Evolutionary conservation across 1,140 invertebrate species (phyloP).

Genomic region (Acromyrmex echinatior): DNA sequence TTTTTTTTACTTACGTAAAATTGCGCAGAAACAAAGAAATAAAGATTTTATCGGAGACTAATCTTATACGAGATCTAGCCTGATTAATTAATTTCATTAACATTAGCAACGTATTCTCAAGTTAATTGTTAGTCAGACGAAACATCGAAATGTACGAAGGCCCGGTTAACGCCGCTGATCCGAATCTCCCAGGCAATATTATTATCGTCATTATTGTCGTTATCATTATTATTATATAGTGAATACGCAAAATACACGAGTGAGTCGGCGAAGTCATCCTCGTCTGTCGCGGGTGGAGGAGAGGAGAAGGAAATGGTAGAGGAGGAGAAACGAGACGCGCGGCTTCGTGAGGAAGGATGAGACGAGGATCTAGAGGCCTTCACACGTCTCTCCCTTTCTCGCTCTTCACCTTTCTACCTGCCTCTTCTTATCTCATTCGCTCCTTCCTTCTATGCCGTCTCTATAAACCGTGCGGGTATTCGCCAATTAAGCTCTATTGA

Average conservation of each 20-base stretch:
- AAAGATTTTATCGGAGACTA: neutral
- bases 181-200: constrained; percentile 69
- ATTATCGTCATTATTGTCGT: constrained; percentile 78
- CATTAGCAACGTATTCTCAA: constrained; percentile 9
- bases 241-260: constrained; percentile 74
- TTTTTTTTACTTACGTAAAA: neutral
- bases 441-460: constrained; percentile 63
- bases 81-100: constrained; percentile 43
- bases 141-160: constrained; percentile 11
- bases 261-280: constrained; percentile 76
- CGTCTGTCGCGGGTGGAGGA: constrained; percentile 43
- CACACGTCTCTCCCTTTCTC: constrained; percentile 34
- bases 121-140: constrained; percentile 16
- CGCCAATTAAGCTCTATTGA: constrained; percentile 82
- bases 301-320: neutral
- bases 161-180: constrained; percentile 65
- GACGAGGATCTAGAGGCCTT: constrained; percentile 63
- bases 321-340: constrained; percentile 48
- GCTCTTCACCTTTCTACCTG: constrained; percentile 18
- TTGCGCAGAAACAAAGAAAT: neutral
- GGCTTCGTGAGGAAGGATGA: constrained; percentile 60
- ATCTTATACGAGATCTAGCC: neutral
- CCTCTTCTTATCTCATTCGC: constrained; percentile 58
- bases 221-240: constrained; percentile 76
- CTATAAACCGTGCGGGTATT: constrained; percentile 73